Conservation (phyloP, 2,113 vertebrate species). For the Calidris pygmaea region DNA sequence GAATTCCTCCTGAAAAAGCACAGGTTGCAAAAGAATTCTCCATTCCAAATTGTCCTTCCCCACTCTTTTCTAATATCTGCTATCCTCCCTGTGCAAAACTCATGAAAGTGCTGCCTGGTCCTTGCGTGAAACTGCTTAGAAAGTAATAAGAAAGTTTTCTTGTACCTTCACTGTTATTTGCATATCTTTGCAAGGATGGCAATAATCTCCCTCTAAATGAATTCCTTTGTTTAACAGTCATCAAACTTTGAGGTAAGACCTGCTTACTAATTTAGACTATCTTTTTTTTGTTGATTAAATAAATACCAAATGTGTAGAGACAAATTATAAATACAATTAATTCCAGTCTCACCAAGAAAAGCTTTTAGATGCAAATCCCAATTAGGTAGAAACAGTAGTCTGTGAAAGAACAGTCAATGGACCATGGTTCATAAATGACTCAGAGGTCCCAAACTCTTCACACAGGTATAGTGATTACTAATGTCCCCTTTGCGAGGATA, state of each 20-base stretch:
- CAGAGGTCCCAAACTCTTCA: background rate
- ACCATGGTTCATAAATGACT: background rate
- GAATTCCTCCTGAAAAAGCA: background rate
- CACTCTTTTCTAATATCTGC: background rate
- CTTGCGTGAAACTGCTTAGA: background rate
- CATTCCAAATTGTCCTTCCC: background rate
- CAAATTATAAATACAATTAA: conserved; percentile 18
- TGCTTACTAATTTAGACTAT: background rate
- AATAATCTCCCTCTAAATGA: background rate
- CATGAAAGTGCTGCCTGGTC: background rate
- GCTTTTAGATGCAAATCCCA: background rate
- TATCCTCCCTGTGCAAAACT: background rate
- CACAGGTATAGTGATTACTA: background rate
- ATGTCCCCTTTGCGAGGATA: background rate
- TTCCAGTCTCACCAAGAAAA: conserved; percentile 14
- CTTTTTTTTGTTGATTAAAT: conserved; percentile 2
- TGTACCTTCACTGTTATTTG: background rate
- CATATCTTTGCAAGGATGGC: background rate
- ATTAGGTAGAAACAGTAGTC: background rate
- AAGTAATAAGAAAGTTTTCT: background rate
- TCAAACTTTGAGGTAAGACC: background rate
- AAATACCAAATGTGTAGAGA: conserved; percentile 1
- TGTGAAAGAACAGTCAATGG: background rate
- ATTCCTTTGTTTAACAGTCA: background rate
- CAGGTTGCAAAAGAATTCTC: background rate